phyloP scores from a whole-genome alignment of 2,797 vertebrate species.

The Amblyopsis hoosieri region DNA sequence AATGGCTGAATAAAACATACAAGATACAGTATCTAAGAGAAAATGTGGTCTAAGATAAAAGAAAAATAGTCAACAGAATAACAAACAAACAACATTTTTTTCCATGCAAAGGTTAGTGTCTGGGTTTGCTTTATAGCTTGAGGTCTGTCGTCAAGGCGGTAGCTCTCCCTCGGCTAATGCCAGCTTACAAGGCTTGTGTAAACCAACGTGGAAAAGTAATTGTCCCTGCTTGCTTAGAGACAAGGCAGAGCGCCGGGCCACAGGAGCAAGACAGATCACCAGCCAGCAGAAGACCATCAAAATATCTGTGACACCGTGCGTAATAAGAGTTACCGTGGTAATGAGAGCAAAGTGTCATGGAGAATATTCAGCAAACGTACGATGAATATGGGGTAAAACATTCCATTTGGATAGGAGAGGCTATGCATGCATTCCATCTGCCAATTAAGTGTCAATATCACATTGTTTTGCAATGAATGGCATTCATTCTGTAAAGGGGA shows the following conservation, averaged over 20 bases:
- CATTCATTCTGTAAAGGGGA: slow-evolving; percentile 52
- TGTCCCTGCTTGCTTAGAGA: background rate
- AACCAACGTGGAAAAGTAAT: background rate
- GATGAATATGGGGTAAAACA: slow-evolving; percentile 49
- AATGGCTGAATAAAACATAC: too few species aligned
- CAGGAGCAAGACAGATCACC: slow-evolving; percentile 74
- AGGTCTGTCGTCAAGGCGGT: slow-evolving; percentile 45
- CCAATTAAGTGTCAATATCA: slow-evolving; percentile 58
- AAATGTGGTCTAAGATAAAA: background rate
- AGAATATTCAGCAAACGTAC: slow-evolving; percentile 58
- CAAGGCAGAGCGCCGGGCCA: slow-evolving; percentile 34
- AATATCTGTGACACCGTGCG: slow-evolving; percentile 60
- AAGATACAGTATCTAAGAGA: too few species aligned
- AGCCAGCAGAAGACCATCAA: slow-evolving; percentile 56
- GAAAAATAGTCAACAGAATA: slow-evolving; percentile 22
- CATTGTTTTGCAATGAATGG: slow-evolving; percentile 58
- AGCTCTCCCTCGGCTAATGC: slow-evolving; percentile 25
- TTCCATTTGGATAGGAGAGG: slow-evolving; percentile 46
- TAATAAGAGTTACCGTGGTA: slow-evolving; percentile 59
- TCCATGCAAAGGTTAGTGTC: slow-evolving; percentile 31
- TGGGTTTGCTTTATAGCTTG: slow-evolving; percentile 37
- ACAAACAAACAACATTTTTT: slow-evolving; percentile 44
- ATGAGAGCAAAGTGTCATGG: slow-evolving; percentile 49
- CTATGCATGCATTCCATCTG: slow-evolving; percentile 46
- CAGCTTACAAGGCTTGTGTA: background rate